Evolutionary conservation across 2,113 vertebrate species (phyloP).

Genomic region (Sitta europaea): DNA sequence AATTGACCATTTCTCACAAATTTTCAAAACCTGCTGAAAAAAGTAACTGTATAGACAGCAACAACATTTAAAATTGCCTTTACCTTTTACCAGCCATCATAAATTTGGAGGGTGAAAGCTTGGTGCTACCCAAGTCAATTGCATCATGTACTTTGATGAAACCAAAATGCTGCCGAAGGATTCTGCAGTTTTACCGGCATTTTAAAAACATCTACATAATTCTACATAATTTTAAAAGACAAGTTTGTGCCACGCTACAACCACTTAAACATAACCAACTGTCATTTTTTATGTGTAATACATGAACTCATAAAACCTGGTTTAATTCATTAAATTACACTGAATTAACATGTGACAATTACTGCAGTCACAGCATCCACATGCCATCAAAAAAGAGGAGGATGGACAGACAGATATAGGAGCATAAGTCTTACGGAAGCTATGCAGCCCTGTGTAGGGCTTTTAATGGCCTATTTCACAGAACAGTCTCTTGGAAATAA

Average conservation of each 20-base stretch:
- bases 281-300: neutral
- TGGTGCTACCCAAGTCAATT: neutral
- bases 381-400: neutral
- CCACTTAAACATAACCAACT: neutral
- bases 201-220: neutral
- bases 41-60: slow-evolving; percentile 45
- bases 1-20: slow-evolving; percentile 59
- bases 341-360: neutral
- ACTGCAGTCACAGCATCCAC: neutral
- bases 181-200: neutral
- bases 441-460: neutral
- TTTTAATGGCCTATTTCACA: slow-evolving; percentile 54
- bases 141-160: neutral
- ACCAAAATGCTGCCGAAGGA: neutral
- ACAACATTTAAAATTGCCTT: slow-evolving; percentile 40
- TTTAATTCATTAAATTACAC: neutral
- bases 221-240: neutral
- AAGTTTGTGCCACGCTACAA: neutral
- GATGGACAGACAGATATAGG: neutral
- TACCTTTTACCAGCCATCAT: slow-evolving; percentile 1
- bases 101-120: neutral
- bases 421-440: neutral
- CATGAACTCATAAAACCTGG: neutral
- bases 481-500: slow-evolving; percentile 36
- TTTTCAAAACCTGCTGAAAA: slow-evolving; percentile 43